Evolutionary conservation across 2,888 invertebrate species (phyloP).

Genomic region (Erannis defoliaria): DNA sequence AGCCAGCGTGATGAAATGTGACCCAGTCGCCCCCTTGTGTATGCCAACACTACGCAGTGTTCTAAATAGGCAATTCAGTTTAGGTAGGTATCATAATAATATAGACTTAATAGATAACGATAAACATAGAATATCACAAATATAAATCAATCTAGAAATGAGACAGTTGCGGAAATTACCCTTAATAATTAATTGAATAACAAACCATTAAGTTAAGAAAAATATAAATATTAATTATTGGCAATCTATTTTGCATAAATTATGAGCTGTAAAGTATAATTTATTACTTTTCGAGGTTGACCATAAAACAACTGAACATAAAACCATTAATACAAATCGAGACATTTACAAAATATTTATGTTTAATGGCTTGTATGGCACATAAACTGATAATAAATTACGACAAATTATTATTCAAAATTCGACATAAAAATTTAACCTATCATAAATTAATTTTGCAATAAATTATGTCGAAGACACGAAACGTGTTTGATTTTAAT

Average conservation of each 20-base stretch:
- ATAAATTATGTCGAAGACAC: constrained; percentile 62
- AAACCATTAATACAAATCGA: constrained; percentile 31
- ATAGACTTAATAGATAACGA: neutral
- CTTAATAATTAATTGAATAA: constrained; percentile 25
- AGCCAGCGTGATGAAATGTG: no score
- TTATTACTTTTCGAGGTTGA: constrained; percentile 22
- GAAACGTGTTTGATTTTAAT: constrained; percentile 52
- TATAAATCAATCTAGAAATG: constrained; percentile 6
- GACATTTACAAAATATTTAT: constrained; percentile 36
- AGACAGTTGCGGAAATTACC: constrained; percentile 17
- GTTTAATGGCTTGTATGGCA: constrained; percentile 31
- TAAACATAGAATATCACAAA: no score
- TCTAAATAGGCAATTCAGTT: no score
- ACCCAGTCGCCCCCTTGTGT: no score
- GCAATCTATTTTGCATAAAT: constrained; percentile 28
- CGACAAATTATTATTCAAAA: constrained; percentile 63
- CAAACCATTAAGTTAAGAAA: constrained; percentile 18
- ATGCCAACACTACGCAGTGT: no score
- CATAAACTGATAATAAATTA: constrained; percentile 32
- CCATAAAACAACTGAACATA: constrained; percentile 32
- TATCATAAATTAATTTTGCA: constrained; percentile 64
- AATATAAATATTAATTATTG: constrained; percentile 29
- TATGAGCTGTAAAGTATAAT: constrained; percentile 29
- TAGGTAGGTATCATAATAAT: neutral
- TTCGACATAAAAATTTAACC: constrained; percentile 61